Conservation (phyloP, 2,113 vertebrate genomes). For the Mesitornis unicolor region DNA sequence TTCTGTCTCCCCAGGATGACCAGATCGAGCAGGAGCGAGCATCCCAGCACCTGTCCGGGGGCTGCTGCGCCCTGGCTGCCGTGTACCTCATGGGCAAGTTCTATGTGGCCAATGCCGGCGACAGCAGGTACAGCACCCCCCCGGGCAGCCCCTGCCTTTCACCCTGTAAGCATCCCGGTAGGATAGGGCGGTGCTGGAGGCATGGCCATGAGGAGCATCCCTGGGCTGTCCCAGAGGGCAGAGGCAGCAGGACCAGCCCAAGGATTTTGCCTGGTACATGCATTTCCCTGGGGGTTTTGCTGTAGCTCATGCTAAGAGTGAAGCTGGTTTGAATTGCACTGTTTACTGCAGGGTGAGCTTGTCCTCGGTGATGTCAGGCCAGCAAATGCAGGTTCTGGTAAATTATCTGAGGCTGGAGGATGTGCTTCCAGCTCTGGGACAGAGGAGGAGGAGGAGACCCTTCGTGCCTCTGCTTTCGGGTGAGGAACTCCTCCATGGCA, state of each 20-base stretch:
- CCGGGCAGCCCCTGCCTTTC: background rate
- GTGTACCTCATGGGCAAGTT: slow-evolving; percentile 91
- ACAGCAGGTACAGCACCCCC: slow-evolving; percentile 87
- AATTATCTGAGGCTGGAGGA: background rate
- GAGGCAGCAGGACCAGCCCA: no score
- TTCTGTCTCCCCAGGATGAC: slow-evolving; percentile 80
- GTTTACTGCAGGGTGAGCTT: background rate
- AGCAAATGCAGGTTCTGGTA: background rate
- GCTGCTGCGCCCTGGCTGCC: slow-evolving; percentile 91
- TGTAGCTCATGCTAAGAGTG: no score
- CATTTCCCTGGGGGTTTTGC: background rate
- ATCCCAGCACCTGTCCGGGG: slow-evolving; percentile 83
- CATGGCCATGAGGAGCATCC: background rate
- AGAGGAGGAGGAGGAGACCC: background rate
- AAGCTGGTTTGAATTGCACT: background rate
- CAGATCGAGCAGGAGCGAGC: slow-evolving; percentile 86
- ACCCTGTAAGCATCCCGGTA: fast-evolving
- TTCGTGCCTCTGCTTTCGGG: background rate
- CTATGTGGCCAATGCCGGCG: slow-evolving; percentile 95
- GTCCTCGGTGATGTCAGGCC: background rate
- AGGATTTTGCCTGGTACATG: background rate
- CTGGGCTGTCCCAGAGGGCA: background rate
- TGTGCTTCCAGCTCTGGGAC: background rate
- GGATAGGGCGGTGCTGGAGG: background rate
- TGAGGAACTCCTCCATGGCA: background rate